phyloP scores from a whole-genome alignment of 2,113 vertebrate genomes.

The Periophthalmus modestus region DNA sequence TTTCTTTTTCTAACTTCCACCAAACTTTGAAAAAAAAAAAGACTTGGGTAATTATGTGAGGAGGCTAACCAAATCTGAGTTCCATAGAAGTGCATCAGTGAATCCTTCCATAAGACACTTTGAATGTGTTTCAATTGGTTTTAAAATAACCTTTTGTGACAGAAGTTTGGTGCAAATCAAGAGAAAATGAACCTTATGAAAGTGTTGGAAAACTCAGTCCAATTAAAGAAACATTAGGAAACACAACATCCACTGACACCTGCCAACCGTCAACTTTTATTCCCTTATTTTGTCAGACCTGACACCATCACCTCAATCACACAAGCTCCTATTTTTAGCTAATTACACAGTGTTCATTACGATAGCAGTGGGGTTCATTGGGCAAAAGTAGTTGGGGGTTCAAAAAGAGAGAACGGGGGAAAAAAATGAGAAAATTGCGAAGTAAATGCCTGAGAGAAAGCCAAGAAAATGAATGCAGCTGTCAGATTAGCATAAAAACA shows the following conservation, averaged over 20 bases:
- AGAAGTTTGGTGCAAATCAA: neutral
- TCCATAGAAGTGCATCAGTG: neutral
- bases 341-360: slow-evolving; percentile 41
- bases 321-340: slow-evolving; percentile 24
- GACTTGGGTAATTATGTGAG: no score
- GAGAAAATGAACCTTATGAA: neutral
- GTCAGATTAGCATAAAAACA: slow-evolving; percentile 69
- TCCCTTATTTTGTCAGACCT: slow-evolving; percentile 12
- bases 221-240: neutral
- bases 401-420: neutral
- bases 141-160: neutral
- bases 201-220: neutral
- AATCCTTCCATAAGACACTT: neutral
- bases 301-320: slow-evolving; percentile 34
- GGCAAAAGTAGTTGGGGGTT: slow-evolving; percentile 4
- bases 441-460: slow-evolving; percentile 52
- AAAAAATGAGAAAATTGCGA: slow-evolving; percentile 40
- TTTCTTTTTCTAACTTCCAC: no score
- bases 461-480: slow-evolving; percentile 60
- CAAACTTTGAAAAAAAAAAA: no score
- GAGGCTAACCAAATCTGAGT: neutral
- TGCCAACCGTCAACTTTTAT: neutral
- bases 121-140: neutral
- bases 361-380: slow-evolving; percentile 19
- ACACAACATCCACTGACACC: slow-evolving; percentile 1